Percentiles rank a stretch among this genome's conserved stretches.
Conservation (phyloP, 2,888 invertebrate species). For the Syritta pipiens region DNA sequence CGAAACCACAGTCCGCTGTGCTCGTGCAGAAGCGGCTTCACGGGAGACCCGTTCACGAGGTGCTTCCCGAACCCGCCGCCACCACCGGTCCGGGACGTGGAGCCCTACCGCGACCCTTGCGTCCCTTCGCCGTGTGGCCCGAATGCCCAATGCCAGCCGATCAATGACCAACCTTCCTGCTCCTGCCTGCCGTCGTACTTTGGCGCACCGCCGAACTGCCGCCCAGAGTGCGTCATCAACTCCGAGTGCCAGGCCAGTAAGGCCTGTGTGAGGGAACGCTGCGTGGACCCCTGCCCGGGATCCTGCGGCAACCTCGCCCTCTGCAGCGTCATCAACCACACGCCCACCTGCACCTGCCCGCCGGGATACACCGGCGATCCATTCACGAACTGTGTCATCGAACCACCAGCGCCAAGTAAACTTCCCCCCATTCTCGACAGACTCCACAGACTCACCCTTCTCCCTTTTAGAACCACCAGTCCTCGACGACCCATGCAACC, state of each 20-base stretch:
- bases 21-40: constrained; percentile 83
- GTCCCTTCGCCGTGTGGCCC: constrained; percentile 85
- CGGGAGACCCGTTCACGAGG: constrained; percentile 85
- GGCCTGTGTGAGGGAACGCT: constrained; percentile 84
- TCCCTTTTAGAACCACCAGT: constrained; percentile 57
- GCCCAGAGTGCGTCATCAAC: constrained; percentile 84
- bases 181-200: constrained; percentile 82
- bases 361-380: constrained; percentile 83
- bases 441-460: not conserved
- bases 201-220: constrained; percentile 85
- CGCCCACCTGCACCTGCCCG: constrained; percentile 83
- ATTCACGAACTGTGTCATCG: constrained; percentile 81
- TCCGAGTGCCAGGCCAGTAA: constrained; percentile 84
- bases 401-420: constrained; percentile 76
- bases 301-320: constrained; percentile 83
- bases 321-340: constrained; percentile 83
- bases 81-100: constrained; percentile 70
- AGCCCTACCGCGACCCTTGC: constrained; percentile 81
- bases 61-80: constrained; percentile 78
- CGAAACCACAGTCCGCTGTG: constrained; percentile 87
- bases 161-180: constrained; percentile 82
- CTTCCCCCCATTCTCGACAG: not conserved
- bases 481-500: constrained; percentile 82
- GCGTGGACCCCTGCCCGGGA: constrained; percentile 85
- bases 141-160: constrained; percentile 82